Evolutionary conservation across 2,797 vertebrate genomes (phyloP).

Genomic region (Platyrinchus mystaceus): DNA sequence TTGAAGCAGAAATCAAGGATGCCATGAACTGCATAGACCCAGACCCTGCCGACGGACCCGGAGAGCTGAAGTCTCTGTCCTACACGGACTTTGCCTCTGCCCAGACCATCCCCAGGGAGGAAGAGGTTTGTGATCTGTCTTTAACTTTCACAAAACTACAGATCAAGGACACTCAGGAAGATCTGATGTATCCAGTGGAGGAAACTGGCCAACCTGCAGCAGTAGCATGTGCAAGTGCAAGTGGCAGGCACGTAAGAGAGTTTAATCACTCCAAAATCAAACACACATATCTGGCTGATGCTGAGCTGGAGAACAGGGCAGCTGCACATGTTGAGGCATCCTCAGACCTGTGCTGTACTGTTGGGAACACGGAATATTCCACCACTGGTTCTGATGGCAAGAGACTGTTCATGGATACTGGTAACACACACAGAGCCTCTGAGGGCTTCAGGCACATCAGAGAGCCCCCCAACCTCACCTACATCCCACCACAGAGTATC

Average conservation of each 20-base stretch:
- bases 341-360: constrained; percentile 9
- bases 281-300: neutral
- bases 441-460: constrained; percentile 10
- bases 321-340: constrained; percentile 2
- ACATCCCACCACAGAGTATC: constrained; percentile 53
- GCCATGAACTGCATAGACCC: constrained; percentile 20
- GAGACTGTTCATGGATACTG: neutral
- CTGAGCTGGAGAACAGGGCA: neutral
- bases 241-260: neutral
- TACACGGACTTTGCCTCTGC: neutral
- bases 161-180: constrained; percentile 34
- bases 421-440: neutral
- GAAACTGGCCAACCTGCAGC: constrained; percentile 60
- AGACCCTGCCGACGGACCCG: constrained; percentile 7
- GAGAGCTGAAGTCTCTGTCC: constrained; percentile 17
- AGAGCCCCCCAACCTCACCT: constrained; percentile 74
- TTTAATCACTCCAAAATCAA: neutral
- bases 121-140: constrained; percentile 45
- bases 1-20: constrained; percentile 32
- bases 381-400: neutral
- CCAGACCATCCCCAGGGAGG: neutral
- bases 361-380: neutral
- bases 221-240: neutral
- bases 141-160: constrained; percentile 66
- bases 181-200: constrained; percentile 64